Base-by-base conservation (phyloP, 2,113 vertebrate genomes). In the Pelmatolapia mariae region DNA sequence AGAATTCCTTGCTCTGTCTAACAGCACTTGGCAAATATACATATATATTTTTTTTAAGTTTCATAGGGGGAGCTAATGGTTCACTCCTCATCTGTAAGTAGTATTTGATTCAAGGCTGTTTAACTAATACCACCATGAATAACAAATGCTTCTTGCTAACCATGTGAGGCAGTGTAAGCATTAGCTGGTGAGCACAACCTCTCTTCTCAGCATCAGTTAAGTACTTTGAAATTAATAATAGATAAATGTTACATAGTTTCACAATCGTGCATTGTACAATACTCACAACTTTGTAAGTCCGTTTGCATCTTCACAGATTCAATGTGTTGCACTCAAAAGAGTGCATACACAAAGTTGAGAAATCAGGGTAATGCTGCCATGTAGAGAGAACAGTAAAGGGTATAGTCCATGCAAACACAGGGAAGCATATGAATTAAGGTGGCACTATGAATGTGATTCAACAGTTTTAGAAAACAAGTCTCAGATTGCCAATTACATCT, bases 401-500 rank as follows among this genome's bases (percentile, higher is more conserved):
- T 8, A 24, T 22, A 79, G 71, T 83, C 86, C 50, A 52, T 86
- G 33, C 53, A 87, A 84, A 88, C 43, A 63, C 56, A 56, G 86
- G 63, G 4, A 13, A 40, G 24, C 40, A 33, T 61, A 82, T 45
- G 85, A 88, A 93, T 87, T 82, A 89, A 91, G 89, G 84, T 88
- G 71, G 85, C 81, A 87, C 33, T 8, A 71, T 85, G 87, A 86
- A 91, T 89, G 71, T 78, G 73, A 92, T 84, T 87, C 82, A 73
- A 80, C 7, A 22, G 54, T 80, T 81, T 88, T 31, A 29, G 78
- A 88, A 86, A 54, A 59, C 11, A 15, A 16, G 83, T 82, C 83
- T 87, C 88, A 88, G 86, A 87, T 66, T 68, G 86, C 91, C 86
- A 92, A 93, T 96, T 93, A 90, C 83, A 93, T 86, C 78, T 82